Evolutionary conservation across 2,797 vertebrate species (phyloP), one percentile per base, ranked within the genome.

Genomic region (Sandelia bainsii): DNA sequence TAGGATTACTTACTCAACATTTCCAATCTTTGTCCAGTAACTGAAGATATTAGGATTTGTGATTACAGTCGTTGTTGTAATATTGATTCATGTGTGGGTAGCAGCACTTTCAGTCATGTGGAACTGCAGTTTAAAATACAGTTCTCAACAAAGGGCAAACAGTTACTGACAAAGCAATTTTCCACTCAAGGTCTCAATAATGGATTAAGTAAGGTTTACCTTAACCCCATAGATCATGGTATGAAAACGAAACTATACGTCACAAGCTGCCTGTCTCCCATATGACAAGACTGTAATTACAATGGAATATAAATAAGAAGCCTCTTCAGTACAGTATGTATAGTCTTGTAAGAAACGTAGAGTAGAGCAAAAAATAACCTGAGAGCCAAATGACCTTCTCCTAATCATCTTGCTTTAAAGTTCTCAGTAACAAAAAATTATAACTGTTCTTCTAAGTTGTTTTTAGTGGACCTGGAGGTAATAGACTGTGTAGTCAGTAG

Each of bases 131-230:
- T 79, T 90, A 74, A 89, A 79, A 82, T 82, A 80, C 78, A 83
- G 69, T 78, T 84, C 73, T 88, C 82, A 81, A 86, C 78, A 88
- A 89, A 90, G 81, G 87, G 75, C 75, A 84, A 87, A 85, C 72
- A 69, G 84, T 80, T 82, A 89, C 90, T 81, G 82, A 88, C 83
- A 86, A 83, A 78, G 88, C 87, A 87, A 86, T 91, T 87, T 90
- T 81, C 72, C 70, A 82, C 63, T 82, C 86, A 92, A 87, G 84
- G 88, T 84, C 82, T 82, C 80, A 46, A 46, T 74, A 82, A 89
- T 70, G 57, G 79, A 87, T 85, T 82, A 79, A 80, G 77, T 66
- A 39, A 70, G 60, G 78, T 77, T 86, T 69, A 81, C 74, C 77
- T 52, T 63, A 76, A 82, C 66, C 70, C 45, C 46, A 58, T 82